Base-by-base conservation (phyloP, 1,140 invertebrate species). In the Oscheius sp. region DNA sequence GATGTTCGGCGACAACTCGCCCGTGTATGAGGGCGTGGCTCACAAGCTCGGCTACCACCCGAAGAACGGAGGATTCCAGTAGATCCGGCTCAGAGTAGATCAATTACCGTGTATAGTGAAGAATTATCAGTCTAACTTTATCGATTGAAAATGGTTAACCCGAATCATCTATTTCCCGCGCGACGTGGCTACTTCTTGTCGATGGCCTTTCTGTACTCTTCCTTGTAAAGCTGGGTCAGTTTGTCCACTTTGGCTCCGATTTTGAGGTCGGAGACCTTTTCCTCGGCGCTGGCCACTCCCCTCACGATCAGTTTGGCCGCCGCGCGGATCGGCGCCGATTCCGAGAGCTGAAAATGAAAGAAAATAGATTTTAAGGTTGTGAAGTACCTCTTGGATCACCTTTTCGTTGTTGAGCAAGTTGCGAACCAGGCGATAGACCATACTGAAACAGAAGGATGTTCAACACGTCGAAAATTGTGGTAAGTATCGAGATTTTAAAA, bases 1-100 rank as follows among this genome's bases (percentile, higher is more conserved):
- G 2, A 59, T 62, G 20, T 77, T 77, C 62, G 49, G 42, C 32
- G 69, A 38, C 45, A 62, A 71, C 15, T 74, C 68, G n/a, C 76
- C 76, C 28, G 74, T 77, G 2, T 77, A 77, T 63, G 74, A 65
- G 1, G 76, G 76, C n/a, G 76, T 77, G 42, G 76, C 76, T 28
- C 68, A 76, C 34, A 77, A 77, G 36, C 61, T 77, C 4, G 76
- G 76, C 55, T 76, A 76, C 70, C 71, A 77, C 32, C 59, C 64
- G 2, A 77, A 77, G 55, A 68, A 77, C 32, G 76, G 74, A 7
- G 76, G 75, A 36, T 76, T 72, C 63, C 74, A 75, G 49, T 70
- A 73, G 63, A 31, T n/a, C 3, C 29, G n/a, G 1, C 34, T 3
- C 66, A n/a, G n/a, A n/a, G n/a, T n/a, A n/a, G n/a, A n/a, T n/a